phyloP scores from a whole-genome alignment of 2,888 invertebrate genomes.

The Oscheius myriophilus region DNA sequence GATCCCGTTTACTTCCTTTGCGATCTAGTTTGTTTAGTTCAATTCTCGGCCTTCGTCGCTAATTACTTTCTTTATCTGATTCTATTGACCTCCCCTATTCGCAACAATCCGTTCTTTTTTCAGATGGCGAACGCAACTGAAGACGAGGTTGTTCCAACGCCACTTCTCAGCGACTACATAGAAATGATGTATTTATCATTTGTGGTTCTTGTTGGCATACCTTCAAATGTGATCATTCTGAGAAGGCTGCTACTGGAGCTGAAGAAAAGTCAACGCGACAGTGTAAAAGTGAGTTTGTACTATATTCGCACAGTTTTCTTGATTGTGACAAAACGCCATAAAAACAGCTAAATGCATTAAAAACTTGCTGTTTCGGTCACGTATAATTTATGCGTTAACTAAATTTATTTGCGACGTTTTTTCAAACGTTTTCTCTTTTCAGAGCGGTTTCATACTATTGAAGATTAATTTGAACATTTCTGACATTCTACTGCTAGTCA shows the following conservation, averaged over 20 bases:
- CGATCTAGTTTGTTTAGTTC: too few relatives aligned
- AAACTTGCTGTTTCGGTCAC: too few relatives aligned
- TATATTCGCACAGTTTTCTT: neutral
- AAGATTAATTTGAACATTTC: conserved; percentile 68
- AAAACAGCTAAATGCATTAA: too few relatives aligned
- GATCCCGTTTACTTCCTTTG: too few relatives aligned
- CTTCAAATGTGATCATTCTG: conserved; percentile 63
- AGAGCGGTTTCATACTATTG: conserved; percentile 66
- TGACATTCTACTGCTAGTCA: conserved; percentile 61
- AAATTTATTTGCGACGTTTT: too few relatives aligned
- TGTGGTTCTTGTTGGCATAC: conserved; percentile 61
- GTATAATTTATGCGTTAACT: too few relatives aligned
- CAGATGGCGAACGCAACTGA: conserved; percentile 9
- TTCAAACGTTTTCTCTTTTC: too few relatives aligned
- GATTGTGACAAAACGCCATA: neutral
- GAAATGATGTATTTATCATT: conserved; percentile 65
- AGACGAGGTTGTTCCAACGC: conserved; percentile 40
- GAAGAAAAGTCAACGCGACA: conserved; percentile 49
- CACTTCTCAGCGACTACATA: conserved; percentile 64
- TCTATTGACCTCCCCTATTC: neutral
- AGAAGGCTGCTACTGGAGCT: conserved; percentile 51
- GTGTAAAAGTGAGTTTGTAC: conserved; percentile 51
- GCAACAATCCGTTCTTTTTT: neutral
- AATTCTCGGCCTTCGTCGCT: neutral
- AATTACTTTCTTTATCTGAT: conserved; percentile 2